Conservation (phyloP, 2,113 vertebrate species). For the Tor tambroides region DNA sequence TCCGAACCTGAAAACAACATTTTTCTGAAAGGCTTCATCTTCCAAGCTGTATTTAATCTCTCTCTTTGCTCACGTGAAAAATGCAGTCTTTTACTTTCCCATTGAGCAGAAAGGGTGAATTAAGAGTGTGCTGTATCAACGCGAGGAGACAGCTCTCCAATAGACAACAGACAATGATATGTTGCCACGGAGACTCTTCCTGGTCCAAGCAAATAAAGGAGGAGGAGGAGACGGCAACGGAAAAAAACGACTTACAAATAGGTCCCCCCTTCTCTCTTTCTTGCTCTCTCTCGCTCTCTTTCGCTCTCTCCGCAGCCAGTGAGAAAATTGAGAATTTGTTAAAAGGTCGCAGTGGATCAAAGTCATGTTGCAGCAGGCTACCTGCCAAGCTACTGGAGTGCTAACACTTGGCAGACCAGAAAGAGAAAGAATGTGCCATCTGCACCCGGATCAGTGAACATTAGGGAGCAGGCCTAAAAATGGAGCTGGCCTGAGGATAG, state of each 20-base stretch:
- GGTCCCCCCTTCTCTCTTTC: constrained; percentile 35
- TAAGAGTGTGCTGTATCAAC: constrained; percentile 60
- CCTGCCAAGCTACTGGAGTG: constrained; percentile 64
- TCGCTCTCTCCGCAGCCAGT: constrained; percentile 53
- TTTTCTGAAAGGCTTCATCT: constrained; percentile 3
- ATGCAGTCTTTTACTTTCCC: constrained; percentile 60
- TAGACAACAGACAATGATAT: constrained; percentile 67
- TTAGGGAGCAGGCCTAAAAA: constrained; percentile 63
- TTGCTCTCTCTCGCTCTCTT: constrained; percentile 57
- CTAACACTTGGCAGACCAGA: constrained; percentile 65
- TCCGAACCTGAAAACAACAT: background rate
- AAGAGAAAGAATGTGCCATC: constrained; percentile 67
- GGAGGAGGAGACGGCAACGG: constrained; percentile 48
- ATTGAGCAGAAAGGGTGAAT: constrained; percentile 55
- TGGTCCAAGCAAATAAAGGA: constrained; percentile 59
- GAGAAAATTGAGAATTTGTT: constrained; percentile 76
- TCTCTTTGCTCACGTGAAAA: constrained; percentile 46
- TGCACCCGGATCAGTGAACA: constrained; percentile 63
- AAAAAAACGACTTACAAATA: constrained; percentile 50
- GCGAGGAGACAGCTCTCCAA: constrained; percentile 67
- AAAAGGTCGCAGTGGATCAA: constrained; percentile 77
- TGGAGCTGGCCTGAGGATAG: constrained; percentile 51
- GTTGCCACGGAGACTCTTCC: constrained; percentile 58
- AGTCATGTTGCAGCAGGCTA: constrained; percentile 71
- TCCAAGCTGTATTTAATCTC: constrained; percentile 42